Conservation (phyloP, 1,140 invertebrate species). For the Danaus plexippus region DNA sequence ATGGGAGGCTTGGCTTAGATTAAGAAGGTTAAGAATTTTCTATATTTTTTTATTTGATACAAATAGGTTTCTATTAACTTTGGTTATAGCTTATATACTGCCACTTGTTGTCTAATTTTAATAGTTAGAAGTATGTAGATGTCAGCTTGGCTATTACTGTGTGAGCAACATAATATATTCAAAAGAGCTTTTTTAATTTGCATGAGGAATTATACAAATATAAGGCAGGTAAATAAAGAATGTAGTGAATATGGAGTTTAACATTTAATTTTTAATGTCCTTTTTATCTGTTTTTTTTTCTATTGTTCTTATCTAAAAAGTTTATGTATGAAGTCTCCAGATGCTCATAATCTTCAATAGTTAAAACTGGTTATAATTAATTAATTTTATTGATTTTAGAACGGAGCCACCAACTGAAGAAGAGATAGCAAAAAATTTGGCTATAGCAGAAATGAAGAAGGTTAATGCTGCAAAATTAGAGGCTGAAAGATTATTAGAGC, state of each 20-base stretch:
- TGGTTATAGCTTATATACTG: no score
- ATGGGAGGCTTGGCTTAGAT: conserved; percentile 88
- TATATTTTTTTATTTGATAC: conserved; percentile 22
- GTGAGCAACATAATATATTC: no score
- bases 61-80: no score
- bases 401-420: conserved; percentile 78
- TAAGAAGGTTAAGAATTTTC: conserved; percentile 65
- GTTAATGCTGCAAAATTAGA: conserved; percentile 81
- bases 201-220: no score
- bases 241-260: conserved; percentile 1
- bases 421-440: conserved; percentile 80
- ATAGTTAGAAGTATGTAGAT: no score
- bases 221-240: no score
- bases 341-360: no score
- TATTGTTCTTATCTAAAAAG: no score
- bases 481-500: conserved; percentile 40
- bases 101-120: no score
- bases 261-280: background rate
- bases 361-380: background rate
- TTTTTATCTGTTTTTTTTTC: background rate
- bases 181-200: no score
- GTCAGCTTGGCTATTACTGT: no score
- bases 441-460: conserved; percentile 80
- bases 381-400: conserved; percentile 41
- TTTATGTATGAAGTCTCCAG: no score